Evolutionary conservation across 2,888 invertebrate genomes (phyloP), one percentile per base, ranked within the genome.

Genomic region (Amiota communis): DNA sequence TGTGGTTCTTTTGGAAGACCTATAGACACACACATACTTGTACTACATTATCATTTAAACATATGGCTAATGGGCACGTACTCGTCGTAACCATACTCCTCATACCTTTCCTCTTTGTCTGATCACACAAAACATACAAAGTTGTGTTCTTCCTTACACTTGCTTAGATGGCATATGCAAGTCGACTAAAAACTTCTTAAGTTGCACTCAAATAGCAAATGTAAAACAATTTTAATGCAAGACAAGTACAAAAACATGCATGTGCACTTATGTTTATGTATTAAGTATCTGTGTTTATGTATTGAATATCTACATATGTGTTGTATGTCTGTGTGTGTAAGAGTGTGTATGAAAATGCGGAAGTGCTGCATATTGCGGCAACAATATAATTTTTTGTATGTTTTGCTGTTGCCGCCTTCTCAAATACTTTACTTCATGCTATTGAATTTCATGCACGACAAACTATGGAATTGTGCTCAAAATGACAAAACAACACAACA

Each of bases 361-460:
- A 65, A 65, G 48, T 65, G 49, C 65, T 64, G 64, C 64, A 48
- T 15, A 36, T 36, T 36, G 36, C 36, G 36, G 47, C 47, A n/a
- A 47, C 36, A 65, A 48, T 59, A 59, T 8, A 15, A 59, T 59
- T 17, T 59, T 59, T 17, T 59, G 13, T 59, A 17, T 59, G 12
- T 51, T 51, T 51, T 51, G 12, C 13, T 36, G 13, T 36, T 63
- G 10, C 11, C 15, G 65, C 47, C 65, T 48, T 65, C 36, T 36
- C 36, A 6, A 0, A 6, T 36, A 36, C 36, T 6, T 36, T 36
- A 61, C 12, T 47, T 47, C 15, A n/a, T 10, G 65, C 11, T 65
- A 65, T 65, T 65, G 20, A 65, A 65, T 65, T 65, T 65, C 65
- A 65, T 48, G 20, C 48, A 47, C 36, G 36, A 36, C 36, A 36